Conservation (phyloP, 1,140 invertebrate species). For the Pectinophora gossypiella region DNA sequence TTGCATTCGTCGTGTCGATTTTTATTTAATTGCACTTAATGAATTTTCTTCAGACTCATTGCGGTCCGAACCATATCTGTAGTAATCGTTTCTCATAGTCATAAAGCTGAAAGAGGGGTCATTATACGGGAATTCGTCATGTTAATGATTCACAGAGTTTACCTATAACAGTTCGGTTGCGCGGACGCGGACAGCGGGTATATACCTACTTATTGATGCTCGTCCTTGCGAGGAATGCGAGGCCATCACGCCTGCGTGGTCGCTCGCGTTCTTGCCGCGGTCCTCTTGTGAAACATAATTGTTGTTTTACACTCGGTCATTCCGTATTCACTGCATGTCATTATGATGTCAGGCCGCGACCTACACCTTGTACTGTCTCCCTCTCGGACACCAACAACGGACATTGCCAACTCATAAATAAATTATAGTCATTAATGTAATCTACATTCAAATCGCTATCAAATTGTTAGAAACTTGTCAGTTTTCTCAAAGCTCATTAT, state of each 20-base stretch:
- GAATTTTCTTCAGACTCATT: no score
- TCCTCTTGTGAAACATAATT: conserved; percentile 59
- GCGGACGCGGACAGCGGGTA: conserved; percentile 17
- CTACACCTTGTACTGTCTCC: conserved; percentile 8
- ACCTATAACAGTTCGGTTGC: conserved; percentile 21
- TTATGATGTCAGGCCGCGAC: conserved; percentile 33
- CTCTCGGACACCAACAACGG: conserved; percentile 1
- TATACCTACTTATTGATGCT: conserved; percentile 40
- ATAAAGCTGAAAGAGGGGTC: neutral
- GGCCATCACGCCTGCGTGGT: conserved; percentile 53
- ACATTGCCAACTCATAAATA: neutral
- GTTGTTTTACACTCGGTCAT: conserved; percentile 45
- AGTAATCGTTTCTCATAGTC: no score
- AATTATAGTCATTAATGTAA: neutral
- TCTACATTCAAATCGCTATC: neutral
- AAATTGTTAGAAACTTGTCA: no score
- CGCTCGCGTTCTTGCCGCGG: conserved; percentile 45
- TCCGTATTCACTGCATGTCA: conserved; percentile 54
- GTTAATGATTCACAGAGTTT: conserved; percentile 15
- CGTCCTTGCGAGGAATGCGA: conserved; percentile 75
- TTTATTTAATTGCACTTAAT: no score
- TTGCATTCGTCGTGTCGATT: no score
- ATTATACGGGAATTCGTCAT: conserved; percentile 1
- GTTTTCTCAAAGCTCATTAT: neutral
- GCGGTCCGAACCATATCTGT: no score